These are phyloP conservation scores for Steinernema feltiae DNA, from an alignment of 1,140 invertebrate species.

Conservation along the genomic window DNA sequence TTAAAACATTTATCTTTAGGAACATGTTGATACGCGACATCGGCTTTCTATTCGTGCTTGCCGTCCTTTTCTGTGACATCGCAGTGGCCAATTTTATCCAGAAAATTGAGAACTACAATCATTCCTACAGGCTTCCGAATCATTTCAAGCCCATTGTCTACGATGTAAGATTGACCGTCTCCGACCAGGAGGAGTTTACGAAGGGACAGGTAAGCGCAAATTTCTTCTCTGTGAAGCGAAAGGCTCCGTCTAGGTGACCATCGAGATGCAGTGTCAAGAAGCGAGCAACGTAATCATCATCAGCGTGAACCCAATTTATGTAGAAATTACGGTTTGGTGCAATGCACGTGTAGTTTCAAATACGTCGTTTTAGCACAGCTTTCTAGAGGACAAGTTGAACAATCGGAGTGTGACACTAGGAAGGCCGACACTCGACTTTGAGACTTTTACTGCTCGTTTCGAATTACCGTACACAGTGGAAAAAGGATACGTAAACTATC, in stretches of 20 bases:
- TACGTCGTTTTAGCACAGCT: background rate
- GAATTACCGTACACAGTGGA: background rate
- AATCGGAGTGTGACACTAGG: background rate
- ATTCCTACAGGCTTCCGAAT: background rate
- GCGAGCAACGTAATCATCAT: background rate
- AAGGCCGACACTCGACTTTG: background rate
- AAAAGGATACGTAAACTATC: background rate
- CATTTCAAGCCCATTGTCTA: background rate
- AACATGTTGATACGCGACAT: background rate
- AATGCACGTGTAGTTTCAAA: background rate
- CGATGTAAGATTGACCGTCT: background rate
- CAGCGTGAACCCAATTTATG: background rate
- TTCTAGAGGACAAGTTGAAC: background rate
- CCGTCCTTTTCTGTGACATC: background rate
- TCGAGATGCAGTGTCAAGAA: conserved; percentile 5
- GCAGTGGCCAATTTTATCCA: background rate
- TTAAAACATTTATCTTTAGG: background rate
- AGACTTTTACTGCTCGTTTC: background rate
- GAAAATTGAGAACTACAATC: background rate
- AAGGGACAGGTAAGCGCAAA: background rate
- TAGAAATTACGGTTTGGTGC: background rate
- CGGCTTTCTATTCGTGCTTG: background rate
- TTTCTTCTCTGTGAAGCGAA: background rate
- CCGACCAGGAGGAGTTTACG: background rate
- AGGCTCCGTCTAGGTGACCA: background rate